Evolutionary conservation across 2,113 vertebrate genomes (phyloP).

Genomic region (Ailurus styani): DNA sequence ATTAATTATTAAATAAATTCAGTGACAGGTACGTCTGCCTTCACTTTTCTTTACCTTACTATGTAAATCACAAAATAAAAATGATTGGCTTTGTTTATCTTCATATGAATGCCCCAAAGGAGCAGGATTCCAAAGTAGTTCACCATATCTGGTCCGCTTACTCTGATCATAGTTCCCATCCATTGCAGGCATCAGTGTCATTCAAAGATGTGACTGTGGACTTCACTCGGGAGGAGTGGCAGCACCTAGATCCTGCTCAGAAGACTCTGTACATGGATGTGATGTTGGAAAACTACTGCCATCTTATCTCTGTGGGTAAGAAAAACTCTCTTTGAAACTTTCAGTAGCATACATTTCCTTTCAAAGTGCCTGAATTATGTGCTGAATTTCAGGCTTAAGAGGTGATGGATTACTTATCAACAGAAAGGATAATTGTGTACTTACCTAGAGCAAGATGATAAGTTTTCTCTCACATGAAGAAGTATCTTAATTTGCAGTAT

Average conservation of each 20-base stretch:
- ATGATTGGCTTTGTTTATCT: neutral
- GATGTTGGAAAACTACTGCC: conserved; percentile 70
- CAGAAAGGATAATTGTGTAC: neutral
- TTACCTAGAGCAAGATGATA: neutral
- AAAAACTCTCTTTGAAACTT: neutral
- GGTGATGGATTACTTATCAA: neutral
- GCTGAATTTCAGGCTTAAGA: neutral
- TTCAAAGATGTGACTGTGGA: conserved; percentile 71
- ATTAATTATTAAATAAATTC: neutral
- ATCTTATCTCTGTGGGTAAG: conserved; percentile 62
- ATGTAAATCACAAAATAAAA: conserved; percentile 31
- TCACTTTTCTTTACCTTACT: neutral
- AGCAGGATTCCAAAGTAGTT: neutral
- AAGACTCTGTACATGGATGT: conserved; percentile 66
- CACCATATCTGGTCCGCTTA: neutral
- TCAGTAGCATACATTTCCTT: neutral
- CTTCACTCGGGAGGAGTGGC: conserved; percentile 67
- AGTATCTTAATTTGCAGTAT: neutral
- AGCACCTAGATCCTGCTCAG: conserved; percentile 64
- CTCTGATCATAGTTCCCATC: neutral
- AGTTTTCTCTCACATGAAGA: neutral
- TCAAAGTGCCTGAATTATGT: neutral
- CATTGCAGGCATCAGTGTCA: conserved; percentile 53
- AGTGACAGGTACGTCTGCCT: neutral
- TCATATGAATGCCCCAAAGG: neutral